Conservation (phyloP, 1,140 invertebrate species). For the Hesperophylax magnus region DNA sequence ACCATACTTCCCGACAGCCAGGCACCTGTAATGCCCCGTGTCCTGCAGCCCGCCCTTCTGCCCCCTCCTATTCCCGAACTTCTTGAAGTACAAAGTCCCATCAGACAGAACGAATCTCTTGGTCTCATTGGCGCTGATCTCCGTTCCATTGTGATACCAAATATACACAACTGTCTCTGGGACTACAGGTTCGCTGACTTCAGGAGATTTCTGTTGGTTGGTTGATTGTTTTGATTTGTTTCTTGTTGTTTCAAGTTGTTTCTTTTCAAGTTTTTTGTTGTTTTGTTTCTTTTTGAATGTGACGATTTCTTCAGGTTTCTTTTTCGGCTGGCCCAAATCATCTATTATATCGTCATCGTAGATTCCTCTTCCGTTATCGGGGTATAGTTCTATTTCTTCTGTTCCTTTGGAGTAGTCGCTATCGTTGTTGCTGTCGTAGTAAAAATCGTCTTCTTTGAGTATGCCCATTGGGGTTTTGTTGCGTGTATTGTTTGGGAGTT, state of each 20-base stretch:
- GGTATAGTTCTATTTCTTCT: conserved; percentile 24
- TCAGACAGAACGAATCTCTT: conserved; percentile 40
- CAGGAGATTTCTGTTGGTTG: not conserved
- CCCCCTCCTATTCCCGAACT: conserved; percentile 37
- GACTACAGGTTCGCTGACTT: not conserved
- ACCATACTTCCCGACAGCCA: conserved; percentile 27
- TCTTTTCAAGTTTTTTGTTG: conserved; percentile 46
- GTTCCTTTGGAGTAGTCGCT: conserved; percentile 37
- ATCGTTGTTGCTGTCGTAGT: conserved; percentile 41
- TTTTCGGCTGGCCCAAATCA: conserved; percentile 17
- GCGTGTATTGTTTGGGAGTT: not conserved
- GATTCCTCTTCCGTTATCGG: not conserved
- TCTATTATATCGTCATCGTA: conserved; percentile 32
- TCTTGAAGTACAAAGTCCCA: conserved; percentile 48
- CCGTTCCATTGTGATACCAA: conserved; percentile 53
- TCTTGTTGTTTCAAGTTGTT: conserved; percentile 42
- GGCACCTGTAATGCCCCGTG: conserved; percentile 48
- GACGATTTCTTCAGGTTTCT: not conserved
- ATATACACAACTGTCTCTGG: conserved; percentile 33
- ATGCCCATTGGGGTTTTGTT: conserved; percentile 1
- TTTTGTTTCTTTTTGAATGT: conserved; percentile 24
- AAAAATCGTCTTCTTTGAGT: conserved; percentile 43
- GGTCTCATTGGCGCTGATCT: conserved; percentile 41
- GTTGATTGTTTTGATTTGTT: not conserved
- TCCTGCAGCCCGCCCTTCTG: conserved; percentile 33